phyloP scores from a whole-genome alignment of 2,888 invertebrate genomes.

The Coelogynopora nodosa region DNA sequence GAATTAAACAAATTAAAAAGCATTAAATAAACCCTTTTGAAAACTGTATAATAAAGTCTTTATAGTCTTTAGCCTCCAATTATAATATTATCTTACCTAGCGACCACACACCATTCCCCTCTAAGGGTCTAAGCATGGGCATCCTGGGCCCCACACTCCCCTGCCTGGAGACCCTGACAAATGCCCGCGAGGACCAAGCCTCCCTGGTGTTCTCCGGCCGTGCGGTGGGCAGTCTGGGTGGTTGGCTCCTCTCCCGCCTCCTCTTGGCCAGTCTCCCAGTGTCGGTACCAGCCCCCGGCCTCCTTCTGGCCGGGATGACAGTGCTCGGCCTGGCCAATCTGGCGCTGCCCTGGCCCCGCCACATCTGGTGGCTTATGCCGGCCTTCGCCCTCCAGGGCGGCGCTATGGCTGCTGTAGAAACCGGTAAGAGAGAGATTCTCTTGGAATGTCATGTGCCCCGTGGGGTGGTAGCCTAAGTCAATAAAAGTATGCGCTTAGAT shows the following conservation, averaged over 20 bases:
- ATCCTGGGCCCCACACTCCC: slow-evolving; percentile 27
- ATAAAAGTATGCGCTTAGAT: too few species aligned
- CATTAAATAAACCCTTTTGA: too few species aligned
- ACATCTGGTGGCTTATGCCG: slow-evolving; percentile 40
- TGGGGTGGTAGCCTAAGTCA: too few species aligned
- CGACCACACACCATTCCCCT: neutral
- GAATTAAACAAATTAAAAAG: too few species aligned
- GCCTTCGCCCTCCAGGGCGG: slow-evolving; percentile 31
- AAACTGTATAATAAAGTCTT: too few species aligned
- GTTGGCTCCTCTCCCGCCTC: slow-evolving; percentile 27
- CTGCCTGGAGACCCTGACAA: neutral
- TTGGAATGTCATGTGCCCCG: too few species aligned
- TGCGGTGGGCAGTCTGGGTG: slow-evolving; percentile 23
- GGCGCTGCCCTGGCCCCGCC: neutral
- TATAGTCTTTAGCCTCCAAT: too few species aligned
- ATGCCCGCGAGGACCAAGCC: slow-evolving; percentile 30
- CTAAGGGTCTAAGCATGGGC: neutral
- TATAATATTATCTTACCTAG: neutral
- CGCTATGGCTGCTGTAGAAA: neutral
- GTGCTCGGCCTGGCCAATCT: slow-evolving; percentile 33
- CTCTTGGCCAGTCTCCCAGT: neutral
- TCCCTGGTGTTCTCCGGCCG: slow-evolving; percentile 24
- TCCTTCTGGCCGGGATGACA: neutral
- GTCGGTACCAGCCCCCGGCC: neutral
- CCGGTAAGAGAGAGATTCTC: too few species aligned